phyloP scores from a whole-genome alignment of 2,113 vertebrate species.

The Sterrhoptilus dennistouni region DNA sequence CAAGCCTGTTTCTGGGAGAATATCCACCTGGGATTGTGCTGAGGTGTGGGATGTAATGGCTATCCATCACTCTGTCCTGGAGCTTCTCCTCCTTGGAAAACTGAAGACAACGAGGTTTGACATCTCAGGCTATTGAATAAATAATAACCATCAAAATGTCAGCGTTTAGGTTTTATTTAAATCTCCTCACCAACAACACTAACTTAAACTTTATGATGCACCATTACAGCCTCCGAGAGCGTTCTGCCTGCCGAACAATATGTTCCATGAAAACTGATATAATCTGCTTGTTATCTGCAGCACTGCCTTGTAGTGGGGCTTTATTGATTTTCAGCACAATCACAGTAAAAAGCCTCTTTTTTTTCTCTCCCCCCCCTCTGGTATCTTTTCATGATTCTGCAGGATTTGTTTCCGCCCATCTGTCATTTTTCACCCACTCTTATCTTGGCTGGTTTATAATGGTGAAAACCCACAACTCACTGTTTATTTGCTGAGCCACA shows the following conservation, averaged over 20 bases:
- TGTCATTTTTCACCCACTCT: constrained; percentile 47
- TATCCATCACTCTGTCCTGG: not conserved
- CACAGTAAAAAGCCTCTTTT: constrained; percentile 19
- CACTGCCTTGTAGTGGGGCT: constrained; percentile 8
- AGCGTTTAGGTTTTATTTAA: constrained; percentile 55
- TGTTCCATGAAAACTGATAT: constrained; percentile 58
- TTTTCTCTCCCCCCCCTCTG: not conserved
- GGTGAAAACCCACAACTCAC: not conserved
- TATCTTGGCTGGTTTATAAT: not conserved
- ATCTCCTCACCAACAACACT: constrained; percentile 33
- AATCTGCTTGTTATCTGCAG: constrained; percentile 60
- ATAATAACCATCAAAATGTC: constrained; percentile 24
- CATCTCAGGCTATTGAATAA: constrained; percentile 40
- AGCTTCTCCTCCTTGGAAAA: not conserved
- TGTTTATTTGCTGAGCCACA: not conserved
- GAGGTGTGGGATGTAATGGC: not conserved
- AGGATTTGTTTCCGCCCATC: constrained; percentile 49
- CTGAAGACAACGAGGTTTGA: not conserved
- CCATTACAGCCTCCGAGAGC: not conserved
- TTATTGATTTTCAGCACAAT: constrained; percentile 65
- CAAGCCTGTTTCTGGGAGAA: not conserved
- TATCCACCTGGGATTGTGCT: not conserved
- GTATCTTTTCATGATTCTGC: constrained; percentile 35
- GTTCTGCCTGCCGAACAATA: constrained; percentile 30
- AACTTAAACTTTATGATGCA: constrained; percentile 44